phyloP scores from a whole-genome alignment of 2,797 vertebrate genomes.

The Saguinus oedipus region DNA sequence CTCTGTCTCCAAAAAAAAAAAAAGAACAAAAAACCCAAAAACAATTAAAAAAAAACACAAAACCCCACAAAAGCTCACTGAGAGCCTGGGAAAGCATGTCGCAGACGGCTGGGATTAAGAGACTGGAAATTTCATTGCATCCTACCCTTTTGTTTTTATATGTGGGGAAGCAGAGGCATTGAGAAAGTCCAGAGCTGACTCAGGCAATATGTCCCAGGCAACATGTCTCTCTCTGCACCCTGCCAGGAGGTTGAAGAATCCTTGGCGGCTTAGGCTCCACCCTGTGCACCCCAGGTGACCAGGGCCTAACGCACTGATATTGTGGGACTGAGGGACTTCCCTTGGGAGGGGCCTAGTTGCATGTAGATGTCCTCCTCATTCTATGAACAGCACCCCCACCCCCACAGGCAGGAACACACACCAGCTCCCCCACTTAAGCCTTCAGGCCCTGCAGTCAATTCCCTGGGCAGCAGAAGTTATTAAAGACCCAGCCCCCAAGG shows the following conservation, averaged over 20 bases:
- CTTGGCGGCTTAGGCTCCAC: neutral
- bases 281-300: neutral
- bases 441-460: neutral
- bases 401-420: neutral
- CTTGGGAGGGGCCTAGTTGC: neutral
- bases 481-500: slow-evolving; percentile 59
- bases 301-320: neutral
- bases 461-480: slow-evolving; percentile 67
- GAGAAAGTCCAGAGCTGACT: neutral
- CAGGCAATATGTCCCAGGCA: neutral
- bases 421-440: neutral
- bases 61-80: neutral
- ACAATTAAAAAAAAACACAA: neutral
- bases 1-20: neutral
- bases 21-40: neutral
- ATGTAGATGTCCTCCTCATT: neutral
- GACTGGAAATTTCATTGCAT: neutral
- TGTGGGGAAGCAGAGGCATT: neutral
- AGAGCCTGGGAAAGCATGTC: neutral
- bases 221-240: neutral
- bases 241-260: neutral
- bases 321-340: neutral
- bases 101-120: neutral
- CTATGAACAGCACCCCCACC: neutral
- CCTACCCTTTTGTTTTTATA: neutral